These are phyloP conservation scores for Drosophila dunni DNA, from an alignment of 1,140 invertebrate species.

Conservation along the genomic window DNA sequence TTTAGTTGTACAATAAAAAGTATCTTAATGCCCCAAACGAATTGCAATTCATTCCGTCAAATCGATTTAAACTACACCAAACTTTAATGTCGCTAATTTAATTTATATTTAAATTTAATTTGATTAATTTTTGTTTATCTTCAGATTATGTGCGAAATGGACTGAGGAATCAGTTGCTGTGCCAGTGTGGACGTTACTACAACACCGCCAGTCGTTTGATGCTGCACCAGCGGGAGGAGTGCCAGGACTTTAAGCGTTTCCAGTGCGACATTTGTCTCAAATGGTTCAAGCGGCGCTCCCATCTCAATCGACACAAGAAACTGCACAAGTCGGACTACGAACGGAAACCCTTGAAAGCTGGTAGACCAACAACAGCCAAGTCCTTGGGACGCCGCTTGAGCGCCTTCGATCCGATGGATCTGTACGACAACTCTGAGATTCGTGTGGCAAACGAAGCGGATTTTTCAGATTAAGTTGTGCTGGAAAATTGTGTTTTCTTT, in stretches of 20 bases:
- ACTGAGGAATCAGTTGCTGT: conserved; percentile 66
- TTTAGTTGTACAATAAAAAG: no score
- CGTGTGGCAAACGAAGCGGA: conserved; percentile 60
- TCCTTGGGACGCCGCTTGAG: conserved; percentile 11
- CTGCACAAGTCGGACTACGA: conserved; percentile 57
- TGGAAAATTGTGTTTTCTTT: conserved; percentile 38
- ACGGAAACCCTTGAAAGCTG: conserved; percentile 31
- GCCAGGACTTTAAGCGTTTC: conserved; percentile 74
- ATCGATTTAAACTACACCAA: no score
- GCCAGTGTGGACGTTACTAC: conserved; percentile 74
- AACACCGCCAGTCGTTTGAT: conserved; percentile 60
- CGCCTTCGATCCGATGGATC: conserved; percentile 48
- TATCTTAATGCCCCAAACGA: no score
- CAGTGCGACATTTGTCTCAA: conserved; percentile 70
- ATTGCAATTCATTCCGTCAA: no score
- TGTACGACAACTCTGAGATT: conserved; percentile 51
- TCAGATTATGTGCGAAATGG: conserved; percentile 57
- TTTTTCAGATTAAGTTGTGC: conserved; percentile 18
- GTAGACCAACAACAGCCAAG: neutral
- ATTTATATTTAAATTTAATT: conserved; percentile 7
- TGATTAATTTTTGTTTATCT: conserved; percentile 34
- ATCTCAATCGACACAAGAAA: conserved; percentile 70
- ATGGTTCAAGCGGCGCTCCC: conserved; percentile 74
- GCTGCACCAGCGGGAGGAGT: conserved; percentile 71
- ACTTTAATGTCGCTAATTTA: neutral